Conservation (phyloP, 2,888 invertebrate genomes). For the Dascillus cervinus region DNA sequence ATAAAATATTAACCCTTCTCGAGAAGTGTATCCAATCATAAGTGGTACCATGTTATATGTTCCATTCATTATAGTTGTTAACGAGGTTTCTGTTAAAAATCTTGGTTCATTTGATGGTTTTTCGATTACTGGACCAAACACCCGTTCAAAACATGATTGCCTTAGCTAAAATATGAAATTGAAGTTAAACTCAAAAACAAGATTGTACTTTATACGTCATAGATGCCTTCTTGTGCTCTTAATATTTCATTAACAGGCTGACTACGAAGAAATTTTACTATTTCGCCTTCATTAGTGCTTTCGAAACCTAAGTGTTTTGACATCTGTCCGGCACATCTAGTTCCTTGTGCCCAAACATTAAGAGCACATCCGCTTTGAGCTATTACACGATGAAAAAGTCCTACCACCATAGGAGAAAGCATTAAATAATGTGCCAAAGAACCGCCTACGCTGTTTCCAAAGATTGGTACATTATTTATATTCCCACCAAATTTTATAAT, state of each 20-base stretch:
- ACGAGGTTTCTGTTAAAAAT: not conserved
- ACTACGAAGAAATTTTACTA: slow-evolving; percentile 4
- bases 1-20: not conserved
- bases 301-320: slow-evolving; percentile 3
- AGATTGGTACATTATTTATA: slow-evolving; percentile 45
- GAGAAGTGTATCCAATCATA: not conserved
- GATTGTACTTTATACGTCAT: too few relatives aligned
- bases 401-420: slow-evolving; percentile 41
- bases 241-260: not conserved
- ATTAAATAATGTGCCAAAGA: slow-evolving; percentile 44
- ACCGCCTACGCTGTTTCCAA: slow-evolving; percentile 49
- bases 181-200: too few relatives aligned
- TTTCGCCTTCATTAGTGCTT: slow-evolving; percentile 4
- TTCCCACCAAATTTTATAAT: slow-evolving; percentile 46
- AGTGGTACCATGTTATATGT: not conserved
- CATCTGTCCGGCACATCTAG: slow-evolving; percentile 6
- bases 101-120: not conserved
- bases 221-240: slow-evolving; percentile 1
- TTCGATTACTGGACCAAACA: slow-evolving; percentile 1
- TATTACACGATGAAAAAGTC: slow-evolving; percentile 27
- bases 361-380: slow-evolving; percentile 25
- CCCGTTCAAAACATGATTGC: not conserved
- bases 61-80: not conserved
- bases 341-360: slow-evolving; percentile 20
- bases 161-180: too few relatives aligned